Percentiles rank a stretch among this genome's conserved stretches.
Conservation (phyloP, 2,888 invertebrate genomes). For the Clitarchus hookeri region DNA sequence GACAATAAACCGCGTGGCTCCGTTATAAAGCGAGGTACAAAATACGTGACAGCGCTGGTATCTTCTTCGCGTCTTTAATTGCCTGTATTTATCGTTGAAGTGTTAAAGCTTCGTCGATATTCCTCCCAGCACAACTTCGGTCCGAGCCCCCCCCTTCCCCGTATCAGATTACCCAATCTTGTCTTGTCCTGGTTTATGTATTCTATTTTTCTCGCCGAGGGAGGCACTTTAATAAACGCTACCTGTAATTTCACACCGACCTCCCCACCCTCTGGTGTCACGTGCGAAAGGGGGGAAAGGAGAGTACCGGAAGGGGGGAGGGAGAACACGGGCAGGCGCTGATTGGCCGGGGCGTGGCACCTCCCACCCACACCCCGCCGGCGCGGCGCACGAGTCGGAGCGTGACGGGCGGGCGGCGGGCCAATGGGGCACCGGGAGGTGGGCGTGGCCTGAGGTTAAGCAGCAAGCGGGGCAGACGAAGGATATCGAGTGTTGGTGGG, state of each 20-base stretch:
- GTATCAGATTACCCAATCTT: too few species aligned
- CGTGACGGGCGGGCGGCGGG: not conserved
- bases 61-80: too few species aligned
- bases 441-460: not conserved
- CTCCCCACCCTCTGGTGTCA: not conserved
- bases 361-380: not conserved
- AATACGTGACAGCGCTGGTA: too few species aligned
- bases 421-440: not conserved
- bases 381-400: not conserved
- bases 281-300: too few species aligned
- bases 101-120: too few species aligned
- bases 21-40: too few species aligned
- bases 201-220: not conserved
- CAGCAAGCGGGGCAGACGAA: not conserved
- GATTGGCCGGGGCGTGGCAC: not conserved
- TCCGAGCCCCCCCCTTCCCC: too few species aligned
- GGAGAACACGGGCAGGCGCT: not conserved
- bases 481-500: too few species aligned
- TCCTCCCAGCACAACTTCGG: too few species aligned
- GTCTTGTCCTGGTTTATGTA: not conserved
- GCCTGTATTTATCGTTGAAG: too few species aligned
- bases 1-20: too few species aligned
- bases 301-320: not conserved
- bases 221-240: not conserved
- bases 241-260: not conserved